A percentile compares a stretch with the other conserved stretches of the same genome.
Evolutionary conservation across 2,113 vertebrate species (phyloP).

Genomic region (Podilymbus podiceps): DNA sequence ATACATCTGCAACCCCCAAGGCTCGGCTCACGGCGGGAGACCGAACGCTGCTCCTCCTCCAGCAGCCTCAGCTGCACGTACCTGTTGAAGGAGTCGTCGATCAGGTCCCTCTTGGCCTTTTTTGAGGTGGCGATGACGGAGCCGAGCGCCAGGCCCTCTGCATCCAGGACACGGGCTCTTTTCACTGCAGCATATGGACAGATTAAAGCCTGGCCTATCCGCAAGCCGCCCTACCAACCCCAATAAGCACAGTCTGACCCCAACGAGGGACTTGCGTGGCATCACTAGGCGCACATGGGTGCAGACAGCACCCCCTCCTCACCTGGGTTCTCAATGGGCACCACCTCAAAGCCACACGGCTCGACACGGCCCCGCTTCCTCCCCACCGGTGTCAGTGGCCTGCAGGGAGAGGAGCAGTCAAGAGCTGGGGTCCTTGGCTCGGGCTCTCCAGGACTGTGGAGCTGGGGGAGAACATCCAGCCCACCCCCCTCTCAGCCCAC

Average conservation of each 20-base stretch:
- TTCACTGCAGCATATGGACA: slow-evolving; percentile 73
- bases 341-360: slow-evolving; percentile 79
- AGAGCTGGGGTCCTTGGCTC: not conserved
- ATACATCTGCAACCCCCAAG: rapidly evolving
- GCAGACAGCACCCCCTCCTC: not conserved
- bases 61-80: not conserved
- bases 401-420: not conserved
- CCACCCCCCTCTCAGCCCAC: not conserved
- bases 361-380: not conserved
- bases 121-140: slow-evolving; percentile 86
- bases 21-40: rapidly evolving
- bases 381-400: slow-evolving; percentile 47
- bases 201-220: not conserved
- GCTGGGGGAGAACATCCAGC: not conserved
- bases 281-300: rapidly evolving
- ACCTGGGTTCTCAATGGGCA: slow-evolving; percentile 90
- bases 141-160: slow-evolving; percentile 91
- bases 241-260: rapidly evolving
- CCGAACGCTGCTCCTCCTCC: rapidly evolving
- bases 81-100: slow-evolving; percentile 92
- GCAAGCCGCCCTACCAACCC: not conserved
- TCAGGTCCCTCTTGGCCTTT: slow-evolving; percentile 85
- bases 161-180: slow-evolving; percentile 80
- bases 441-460: not conserved
- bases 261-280: not conserved